These are phyloP conservation scores for Phalera bucephala DNA, from an alignment of 2,888 invertebrate genomes.

Conservation along the genomic window DNA sequence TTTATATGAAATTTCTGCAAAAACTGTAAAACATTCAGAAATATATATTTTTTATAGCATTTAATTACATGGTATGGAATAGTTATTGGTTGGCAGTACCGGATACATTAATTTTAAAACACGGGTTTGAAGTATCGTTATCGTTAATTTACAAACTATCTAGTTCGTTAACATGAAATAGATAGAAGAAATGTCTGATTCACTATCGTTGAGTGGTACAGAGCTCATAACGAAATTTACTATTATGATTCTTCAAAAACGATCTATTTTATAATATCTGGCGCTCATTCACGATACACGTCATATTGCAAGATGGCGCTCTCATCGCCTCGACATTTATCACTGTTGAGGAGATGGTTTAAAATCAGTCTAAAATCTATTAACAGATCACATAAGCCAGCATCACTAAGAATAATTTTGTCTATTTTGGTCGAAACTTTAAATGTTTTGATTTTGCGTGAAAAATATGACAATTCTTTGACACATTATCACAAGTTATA, in stretches of 20 bases:
- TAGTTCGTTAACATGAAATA: too few species aligned
- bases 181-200: too few species aligned
- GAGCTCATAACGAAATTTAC: conserved; percentile 4
- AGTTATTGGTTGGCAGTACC: too few species aligned
- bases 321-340: conserved; percentile 21
- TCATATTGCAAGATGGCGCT: conserved; percentile 28
- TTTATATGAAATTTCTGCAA: neutral
- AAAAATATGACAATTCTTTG: too few species aligned
- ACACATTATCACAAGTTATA: too few species aligned
- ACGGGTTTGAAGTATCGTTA: too few species aligned
- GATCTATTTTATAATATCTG: conserved; percentile 27
- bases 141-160: too few species aligned
- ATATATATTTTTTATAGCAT: too few species aligned
- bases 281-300: conserved; percentile 25
- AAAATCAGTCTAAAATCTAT: neutral
- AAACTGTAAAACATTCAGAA: neutral
- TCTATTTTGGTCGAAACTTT: too few species aligned
- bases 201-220: too few species aligned
- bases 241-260: conserved; percentile 25
- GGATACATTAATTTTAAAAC: too few species aligned
- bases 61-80: too few species aligned
- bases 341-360: neutral
- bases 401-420: conserved; percentile 29
- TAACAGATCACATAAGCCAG: conserved; percentile 20
- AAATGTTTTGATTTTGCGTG: neutral